Evolutionary conservation across 2,113 vertebrate species (phyloP).

Genomic region (Felis chaus): DNA sequence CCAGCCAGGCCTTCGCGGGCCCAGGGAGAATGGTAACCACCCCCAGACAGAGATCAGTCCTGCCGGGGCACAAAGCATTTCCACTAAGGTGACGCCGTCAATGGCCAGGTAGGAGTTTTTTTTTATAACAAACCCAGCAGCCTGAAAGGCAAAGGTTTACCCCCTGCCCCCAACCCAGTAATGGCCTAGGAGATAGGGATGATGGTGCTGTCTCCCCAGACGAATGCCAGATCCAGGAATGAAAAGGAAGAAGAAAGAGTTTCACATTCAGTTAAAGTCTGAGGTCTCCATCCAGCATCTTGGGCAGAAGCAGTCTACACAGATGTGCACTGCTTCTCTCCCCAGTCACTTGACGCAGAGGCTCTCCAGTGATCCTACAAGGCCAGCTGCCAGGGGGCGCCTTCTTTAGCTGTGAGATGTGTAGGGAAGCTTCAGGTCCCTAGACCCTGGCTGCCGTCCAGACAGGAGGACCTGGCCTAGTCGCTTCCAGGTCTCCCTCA

Average conservation of each 20-base stretch:
- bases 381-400: not conserved
- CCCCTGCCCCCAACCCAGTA: too few relatives aligned
- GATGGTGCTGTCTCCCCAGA: not conserved
- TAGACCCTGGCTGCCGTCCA: not conserved
- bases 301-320: not conserved
- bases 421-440: not conserved
- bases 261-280: not conserved
- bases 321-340: too few relatives aligned
- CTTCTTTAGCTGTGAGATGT: not conserved
- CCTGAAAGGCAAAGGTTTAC: not conserved
- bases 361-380: not conserved
- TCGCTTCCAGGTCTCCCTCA: not conserved
- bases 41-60: not conserved
- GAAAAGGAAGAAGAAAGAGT: not conserved
- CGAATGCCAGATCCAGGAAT: not conserved
- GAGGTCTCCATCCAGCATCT: not conserved
- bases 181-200: not conserved
- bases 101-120: not conserved
- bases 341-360: not conserved
- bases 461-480: not conserved
- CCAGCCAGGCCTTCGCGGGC: not conserved
- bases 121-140: not conserved
- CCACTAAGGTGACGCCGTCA: not conserved
- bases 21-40: not conserved
- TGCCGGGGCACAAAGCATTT: not conserved